A percentile compares a stretch with the other conserved stretches of the same genome.
These are phyloP conservation scores for Apteryx owenii DNA, from an alignment of 2,113 vertebrate species.

Conservation along the genomic window DNA sequence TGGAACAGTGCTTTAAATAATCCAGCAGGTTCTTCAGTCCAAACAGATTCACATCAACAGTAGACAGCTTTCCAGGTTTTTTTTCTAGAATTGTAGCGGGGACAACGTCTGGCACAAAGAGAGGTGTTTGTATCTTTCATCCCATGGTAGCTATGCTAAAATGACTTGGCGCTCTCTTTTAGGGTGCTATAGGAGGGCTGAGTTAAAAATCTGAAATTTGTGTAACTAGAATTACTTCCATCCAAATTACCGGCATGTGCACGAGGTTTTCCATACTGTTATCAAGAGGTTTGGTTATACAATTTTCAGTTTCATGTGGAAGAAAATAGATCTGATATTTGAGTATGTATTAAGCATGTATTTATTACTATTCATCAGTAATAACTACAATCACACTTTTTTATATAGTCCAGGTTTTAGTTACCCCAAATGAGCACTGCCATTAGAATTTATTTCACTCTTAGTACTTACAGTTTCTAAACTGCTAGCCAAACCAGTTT, in stretches of 20 bases:
- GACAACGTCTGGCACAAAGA: background rate
- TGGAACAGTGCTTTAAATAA: conserved; percentile 69
- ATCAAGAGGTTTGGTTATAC: background rate
- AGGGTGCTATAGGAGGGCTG: background rate
- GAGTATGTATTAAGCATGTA: background rate
- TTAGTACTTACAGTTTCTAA: background rate
- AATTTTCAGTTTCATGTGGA: background rate
- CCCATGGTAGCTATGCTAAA: background rate
- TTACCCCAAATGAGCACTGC: background rate
- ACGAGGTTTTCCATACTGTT: background rate
- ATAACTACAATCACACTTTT: background rate
- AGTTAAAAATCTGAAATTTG: background rate
- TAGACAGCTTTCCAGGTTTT: background rate
- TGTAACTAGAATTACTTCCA: background rate
- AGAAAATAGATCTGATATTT: background rate
- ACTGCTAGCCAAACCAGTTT: background rate
- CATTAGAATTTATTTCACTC: background rate
- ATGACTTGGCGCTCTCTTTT: background rate
- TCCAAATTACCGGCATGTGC: background rate
- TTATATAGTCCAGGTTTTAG: background rate
- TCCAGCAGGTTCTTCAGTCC: conserved; percentile 43
- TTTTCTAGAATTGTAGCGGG: background rate
- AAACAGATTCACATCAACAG: background rate
- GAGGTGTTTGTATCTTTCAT: background rate
- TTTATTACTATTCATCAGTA: background rate